A percentile compares a stretch with the other conserved stretches of the same genome.
These are phyloP conservation scores for Rhabdomys dilectus DNA, from an alignment of 2,113 vertebrate genomes.

Conservation along the genomic window DNA sequence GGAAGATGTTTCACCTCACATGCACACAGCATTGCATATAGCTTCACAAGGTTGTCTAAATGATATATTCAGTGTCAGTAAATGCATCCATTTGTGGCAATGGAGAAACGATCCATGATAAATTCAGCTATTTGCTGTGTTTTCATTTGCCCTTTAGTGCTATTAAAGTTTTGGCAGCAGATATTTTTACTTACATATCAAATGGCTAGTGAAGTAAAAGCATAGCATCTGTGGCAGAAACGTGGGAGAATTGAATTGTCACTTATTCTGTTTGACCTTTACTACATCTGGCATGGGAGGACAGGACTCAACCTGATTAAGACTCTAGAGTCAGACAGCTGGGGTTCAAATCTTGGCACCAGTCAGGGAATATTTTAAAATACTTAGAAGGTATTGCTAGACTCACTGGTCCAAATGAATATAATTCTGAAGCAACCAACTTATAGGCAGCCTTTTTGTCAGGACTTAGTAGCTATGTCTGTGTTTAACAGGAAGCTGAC, in stretches of 20 bases:
- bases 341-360: neutral
- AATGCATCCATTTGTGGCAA: neutral
- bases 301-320: neutral
- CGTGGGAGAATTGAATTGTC: neutral
- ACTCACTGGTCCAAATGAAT: neutral
- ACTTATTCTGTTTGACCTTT: neutral
- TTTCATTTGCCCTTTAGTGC: constrained; percentile 23
- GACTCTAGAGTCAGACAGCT: neutral
- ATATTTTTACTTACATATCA: neutral
- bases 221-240: neutral
- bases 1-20: neutral
- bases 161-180: constrained; percentile 18
- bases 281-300: neutral
- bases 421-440: neutral
- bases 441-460: neutral
- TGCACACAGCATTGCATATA: neutral
- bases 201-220: neutral
- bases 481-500: neutral
- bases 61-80: neutral
- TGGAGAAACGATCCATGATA: neutral
- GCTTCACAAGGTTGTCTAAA: neutral
- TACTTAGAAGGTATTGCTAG: neutral
- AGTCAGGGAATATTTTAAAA: neutral
- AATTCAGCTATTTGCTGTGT: neutral
- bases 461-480: neutral